Percentiles rank a stretch among this genome's conserved stretches.
These are phyloP conservation scores for Nomada lathburiana DNA, from an alignment of 2,888 invertebrate species.

Conservation along the genomic window DNA sequence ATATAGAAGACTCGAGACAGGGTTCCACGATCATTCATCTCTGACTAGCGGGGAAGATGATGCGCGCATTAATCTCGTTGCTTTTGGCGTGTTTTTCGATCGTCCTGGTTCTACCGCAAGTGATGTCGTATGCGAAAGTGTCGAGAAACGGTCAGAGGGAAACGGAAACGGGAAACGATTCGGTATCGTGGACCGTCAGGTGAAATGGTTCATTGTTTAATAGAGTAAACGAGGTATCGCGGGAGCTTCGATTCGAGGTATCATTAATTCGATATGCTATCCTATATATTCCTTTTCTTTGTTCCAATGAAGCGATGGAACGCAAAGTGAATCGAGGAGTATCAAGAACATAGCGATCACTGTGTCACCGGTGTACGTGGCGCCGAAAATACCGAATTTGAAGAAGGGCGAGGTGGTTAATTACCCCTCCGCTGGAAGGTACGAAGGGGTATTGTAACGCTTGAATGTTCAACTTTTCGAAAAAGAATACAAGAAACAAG, in stretches of 20 bases:
- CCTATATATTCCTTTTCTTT: background rate
- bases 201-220: background rate
- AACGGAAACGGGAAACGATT: slow-evolving; percentile 24
- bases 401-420: slow-evolving; percentile 79
- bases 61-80: slow-evolving; percentile 54
- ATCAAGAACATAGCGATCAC: slow-evolving; percentile 74
- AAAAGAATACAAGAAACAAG: too few species aligned
- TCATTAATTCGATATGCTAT: too few species aligned
- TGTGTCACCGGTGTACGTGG: slow-evolving; percentile 76
- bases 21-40: slow-evolving; percentile 62
- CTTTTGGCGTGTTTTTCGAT: slow-evolving; percentile 46
- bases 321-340: slow-evolving; percentile 67
- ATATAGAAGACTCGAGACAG: slow-evolving; percentile 65
- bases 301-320: slow-evolving; percentile 26
- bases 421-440: slow-evolving; percentile 72
- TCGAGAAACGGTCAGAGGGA: slow-evolving; percentile 70
- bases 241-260: too few species aligned
- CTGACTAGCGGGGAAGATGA: slow-evolving; percentile 59
- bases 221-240: too few species aligned
- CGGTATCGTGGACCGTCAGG: slow-evolving; percentile 47
- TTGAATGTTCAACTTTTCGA: background rate
- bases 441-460: background rate
- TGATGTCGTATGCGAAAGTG: slow-evolving; percentile 75
- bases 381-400: slow-evolving; percentile 68
- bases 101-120: slow-evolving; percentile 63